Evolutionary conservation across 2,113 vertebrate genomes (phyloP), one percentile per base, ranked within the genome.

Genomic region (Alethe castanea): DNA sequence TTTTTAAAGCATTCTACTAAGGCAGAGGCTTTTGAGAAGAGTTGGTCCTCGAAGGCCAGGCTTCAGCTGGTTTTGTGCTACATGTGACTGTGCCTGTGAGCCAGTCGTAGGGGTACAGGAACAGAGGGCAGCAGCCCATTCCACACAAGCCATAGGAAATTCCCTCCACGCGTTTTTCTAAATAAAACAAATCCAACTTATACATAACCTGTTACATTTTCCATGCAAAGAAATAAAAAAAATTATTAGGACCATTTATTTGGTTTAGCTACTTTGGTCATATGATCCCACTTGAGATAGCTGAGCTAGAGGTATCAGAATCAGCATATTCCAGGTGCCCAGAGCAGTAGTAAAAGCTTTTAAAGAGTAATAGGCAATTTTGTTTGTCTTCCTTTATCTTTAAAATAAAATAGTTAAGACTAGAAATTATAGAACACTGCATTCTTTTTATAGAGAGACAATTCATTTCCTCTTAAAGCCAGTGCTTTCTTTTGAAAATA

Each of bases 41-140:
- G 26, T 6, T 81, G 38, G 28, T 59, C 24, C 64, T 60, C 3
- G 0, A 59, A 86, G 23, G 38, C 44, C 57, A 82, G 35, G 45
- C 70, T 88, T 40, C 6, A 5, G n/a, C n/a, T 86, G 70, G 20
- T 25, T 73, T 69, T 81, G 16, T 40, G 81, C 45, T 33, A 44
- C 0, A 0, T 0, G 0, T 14, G 8, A 26, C 42, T 2, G 1
- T n/a, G 64, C 23, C 29, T 20, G 31, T 1, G 1, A 82, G 23
- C 33, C 8, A 1, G 29, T 23, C 2, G 1, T 20, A 40, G 20
- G 42, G 65, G 70, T 86, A 70, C 52, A 72, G 70, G 12, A 92
- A 67, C 13, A 61, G 36, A 33, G 31, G 31, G 29, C 56, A 91
- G 44, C 19, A 60, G n/a, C 69, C 48, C 33, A 45, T 15, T 19